Conservation (phyloP, 2,113 vertebrate species). For the Setophaga petechia region DNA sequence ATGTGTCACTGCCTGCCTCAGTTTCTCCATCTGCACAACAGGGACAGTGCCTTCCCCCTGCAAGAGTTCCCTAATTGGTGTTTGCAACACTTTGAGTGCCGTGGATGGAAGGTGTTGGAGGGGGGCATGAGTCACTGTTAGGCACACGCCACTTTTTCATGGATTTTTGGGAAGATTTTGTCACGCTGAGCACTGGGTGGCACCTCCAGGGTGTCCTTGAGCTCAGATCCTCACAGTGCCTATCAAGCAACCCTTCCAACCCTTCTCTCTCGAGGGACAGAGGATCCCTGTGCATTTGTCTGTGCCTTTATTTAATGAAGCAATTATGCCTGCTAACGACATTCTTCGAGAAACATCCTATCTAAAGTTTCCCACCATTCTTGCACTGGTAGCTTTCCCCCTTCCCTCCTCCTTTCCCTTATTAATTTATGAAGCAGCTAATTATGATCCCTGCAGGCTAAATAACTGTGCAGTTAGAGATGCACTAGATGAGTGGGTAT, state of each 20-base stretch:
- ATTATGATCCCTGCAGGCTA: slow-evolving; percentile 80
- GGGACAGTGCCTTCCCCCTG: not conserved
- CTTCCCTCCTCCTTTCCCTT: slow-evolving; percentile 70
- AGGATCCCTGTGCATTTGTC: not conserved
- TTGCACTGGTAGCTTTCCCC: slow-evolving; percentile 64
- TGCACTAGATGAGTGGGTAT: slow-evolving; percentile 74
- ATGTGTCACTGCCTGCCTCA: not conserved
- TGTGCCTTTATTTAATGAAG: slow-evolving; percentile 58
- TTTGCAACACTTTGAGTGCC: not conserved
- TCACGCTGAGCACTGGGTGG: not conserved
- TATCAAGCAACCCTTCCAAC: not conserved
- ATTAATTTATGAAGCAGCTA: slow-evolving; percentile 83
- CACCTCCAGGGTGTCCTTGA: not conserved
- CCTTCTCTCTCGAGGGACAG: slow-evolving; percentile 17
- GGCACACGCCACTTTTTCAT: not conserved
- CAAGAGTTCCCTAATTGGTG: not conserved
- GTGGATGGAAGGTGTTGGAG: not conserved
- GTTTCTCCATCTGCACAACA: not conserved
- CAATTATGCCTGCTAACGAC: slow-evolving; percentile 72
- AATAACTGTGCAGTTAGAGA: slow-evolving; percentile 82
- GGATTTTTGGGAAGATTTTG: not conserved
- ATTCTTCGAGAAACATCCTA: slow-evolving; percentile 78
- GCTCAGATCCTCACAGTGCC: not conserved
- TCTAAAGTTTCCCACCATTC: slow-evolving; percentile 80
- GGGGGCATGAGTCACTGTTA: not conserved